Percentiles rank a stretch among this genome's conserved stretches.
phyloP scores from a whole-genome alignment of 2,797 vertebrate species.

The Myoxocephalus aenaeus region DNA sequence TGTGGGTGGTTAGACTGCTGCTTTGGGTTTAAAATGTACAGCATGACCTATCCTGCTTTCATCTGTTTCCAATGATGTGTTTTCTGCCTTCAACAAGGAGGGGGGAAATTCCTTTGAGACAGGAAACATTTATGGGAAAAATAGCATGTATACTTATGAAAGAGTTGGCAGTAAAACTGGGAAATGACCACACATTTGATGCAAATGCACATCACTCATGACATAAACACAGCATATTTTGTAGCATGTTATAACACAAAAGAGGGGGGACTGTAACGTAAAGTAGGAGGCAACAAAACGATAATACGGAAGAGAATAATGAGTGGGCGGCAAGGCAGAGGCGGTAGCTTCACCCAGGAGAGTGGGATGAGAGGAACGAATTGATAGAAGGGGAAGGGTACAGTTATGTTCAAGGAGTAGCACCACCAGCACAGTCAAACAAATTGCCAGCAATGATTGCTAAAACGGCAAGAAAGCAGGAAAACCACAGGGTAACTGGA shows the following conservation, averaged over 20 bases:
- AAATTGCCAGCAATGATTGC: conserved; percentile 27
- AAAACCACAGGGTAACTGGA: conserved; percentile 26
- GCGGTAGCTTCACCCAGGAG: conserved; percentile 63
- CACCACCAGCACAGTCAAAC: conserved; percentile 49
- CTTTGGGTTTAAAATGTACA: conserved; percentile 77
- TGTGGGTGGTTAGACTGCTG: conserved; percentile 81
- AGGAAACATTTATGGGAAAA: conserved; percentile 31
- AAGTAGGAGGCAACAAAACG: conserved; percentile 40
- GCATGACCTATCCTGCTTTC: conserved; percentile 79
- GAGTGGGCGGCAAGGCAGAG: conserved; percentile 61
- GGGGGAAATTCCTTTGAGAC: conserved; percentile 39
- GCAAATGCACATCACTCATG: conserved; percentile 17
- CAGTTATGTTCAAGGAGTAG: conserved; percentile 55
- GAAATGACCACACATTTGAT: conserved; percentile 22
- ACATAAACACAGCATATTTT: conserved; percentile 34
- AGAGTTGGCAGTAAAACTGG: conserved; percentile 9
- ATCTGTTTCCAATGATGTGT: conserved; percentile 74
- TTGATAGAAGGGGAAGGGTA: conserved; percentile 71
- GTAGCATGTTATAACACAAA: conserved; percentile 43
- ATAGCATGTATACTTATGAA: conserved; percentile 28
- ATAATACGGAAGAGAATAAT: conserved; percentile 69
- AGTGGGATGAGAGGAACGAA: conserved; percentile 71
- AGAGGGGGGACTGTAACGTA: conserved; percentile 41
- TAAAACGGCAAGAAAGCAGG: conserved; percentile 21
- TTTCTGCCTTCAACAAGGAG: conserved; percentile 51